Evolutionary conservation across 2,797 vertebrate genomes (phyloP).

Genomic region (Kryptolebias ocellatus): DNA sequence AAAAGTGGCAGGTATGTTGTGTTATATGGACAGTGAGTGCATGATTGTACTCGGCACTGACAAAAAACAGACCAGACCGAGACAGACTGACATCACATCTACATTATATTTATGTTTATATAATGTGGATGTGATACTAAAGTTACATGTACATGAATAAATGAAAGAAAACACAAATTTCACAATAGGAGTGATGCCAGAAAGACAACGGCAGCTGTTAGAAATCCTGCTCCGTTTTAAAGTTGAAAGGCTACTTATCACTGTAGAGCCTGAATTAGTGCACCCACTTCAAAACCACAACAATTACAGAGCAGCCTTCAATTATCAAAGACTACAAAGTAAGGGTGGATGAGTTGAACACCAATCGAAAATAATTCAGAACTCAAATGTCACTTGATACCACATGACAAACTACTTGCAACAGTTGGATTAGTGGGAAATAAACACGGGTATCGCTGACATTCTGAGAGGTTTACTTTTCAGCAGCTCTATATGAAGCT

Average conservation of each 20-base stretch:
- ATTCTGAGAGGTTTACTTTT: conserved; percentile 12
- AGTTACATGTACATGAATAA: conserved; percentile 5
- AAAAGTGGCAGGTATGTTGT: not conserved
- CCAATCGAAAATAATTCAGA: conserved; percentile 12
- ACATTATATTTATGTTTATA: too few species aligned
- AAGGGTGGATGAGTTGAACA: conserved; percentile 11
- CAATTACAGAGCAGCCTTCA: conserved; percentile 15
- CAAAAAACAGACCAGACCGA: not conserved
- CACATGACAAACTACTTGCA: conserved; percentile 2
- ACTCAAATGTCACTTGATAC: conserved; percentile 41
- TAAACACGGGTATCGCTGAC: not conserved
- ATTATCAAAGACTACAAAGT: conserved; percentile 9
- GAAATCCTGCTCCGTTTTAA: conserved; percentile 21
- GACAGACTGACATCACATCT: too few species aligned
- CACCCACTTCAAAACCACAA: conserved; percentile 23
- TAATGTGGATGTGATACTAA: too few species aligned
- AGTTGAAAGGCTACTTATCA: conserved; percentile 40
- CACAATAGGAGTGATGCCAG: conserved; percentile 10
- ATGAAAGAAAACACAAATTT: conserved; percentile 11
- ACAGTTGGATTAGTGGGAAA: conserved; percentile 8
- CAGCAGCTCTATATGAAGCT: conserved; percentile 8
- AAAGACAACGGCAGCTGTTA: conserved; percentile 11
- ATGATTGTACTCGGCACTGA: not conserved
- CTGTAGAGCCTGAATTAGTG: conserved; percentile 14
- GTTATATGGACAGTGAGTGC: not conserved